These are phyloP conservation scores for Drosophila tanythrix DNA, from an alignment of 2,888 invertebrate genomes.

Conservation along the genomic window DNA sequence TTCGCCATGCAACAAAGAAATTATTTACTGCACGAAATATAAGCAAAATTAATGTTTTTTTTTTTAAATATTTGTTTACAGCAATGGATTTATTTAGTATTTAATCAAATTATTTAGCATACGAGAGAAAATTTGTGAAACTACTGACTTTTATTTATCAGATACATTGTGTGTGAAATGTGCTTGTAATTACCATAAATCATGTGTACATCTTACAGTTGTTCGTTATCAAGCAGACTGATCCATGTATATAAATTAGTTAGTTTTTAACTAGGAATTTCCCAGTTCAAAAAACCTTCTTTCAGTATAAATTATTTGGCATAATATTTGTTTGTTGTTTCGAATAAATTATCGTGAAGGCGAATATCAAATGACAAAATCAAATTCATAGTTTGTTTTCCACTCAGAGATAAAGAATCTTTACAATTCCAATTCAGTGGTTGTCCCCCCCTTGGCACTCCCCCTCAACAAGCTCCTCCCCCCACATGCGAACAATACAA, in stretches of 20 bases:
- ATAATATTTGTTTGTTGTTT: background rate
- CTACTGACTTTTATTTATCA: slow-evolving; percentile 33
- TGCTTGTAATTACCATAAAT: background rate
- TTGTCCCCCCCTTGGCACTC: background rate
- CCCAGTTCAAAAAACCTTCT: background rate
- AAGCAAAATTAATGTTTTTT: slow-evolving; percentile 8
- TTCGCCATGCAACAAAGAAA: slow-evolving; percentile 67
- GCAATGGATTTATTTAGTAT: slow-evolving; percentile 10
- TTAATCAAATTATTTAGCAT: slow-evolving; percentile 47
- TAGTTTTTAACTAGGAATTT: background rate
- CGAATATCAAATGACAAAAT: background rate
- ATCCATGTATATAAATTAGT: background rate
- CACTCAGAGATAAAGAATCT: background rate
- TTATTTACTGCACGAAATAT: slow-evolving; percentile 8
- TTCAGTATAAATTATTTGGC: background rate
- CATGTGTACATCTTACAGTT: background rate
- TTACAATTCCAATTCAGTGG: slow-evolving; percentile 8
- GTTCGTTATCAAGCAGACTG: background rate
- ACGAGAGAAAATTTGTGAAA: slow-evolving; percentile 37
- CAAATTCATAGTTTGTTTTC: background rate
- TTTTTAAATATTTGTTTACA: slow-evolving; percentile 45
- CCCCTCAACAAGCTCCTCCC: background rate
- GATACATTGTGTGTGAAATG: slow-evolving; percentile 4
- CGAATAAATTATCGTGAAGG: background rate
- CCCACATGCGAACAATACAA: slow-evolving; percentile 25